phyloP scores from a whole-genome alignment of 2,888 invertebrate species.

The Autographa gamma region DNA sequence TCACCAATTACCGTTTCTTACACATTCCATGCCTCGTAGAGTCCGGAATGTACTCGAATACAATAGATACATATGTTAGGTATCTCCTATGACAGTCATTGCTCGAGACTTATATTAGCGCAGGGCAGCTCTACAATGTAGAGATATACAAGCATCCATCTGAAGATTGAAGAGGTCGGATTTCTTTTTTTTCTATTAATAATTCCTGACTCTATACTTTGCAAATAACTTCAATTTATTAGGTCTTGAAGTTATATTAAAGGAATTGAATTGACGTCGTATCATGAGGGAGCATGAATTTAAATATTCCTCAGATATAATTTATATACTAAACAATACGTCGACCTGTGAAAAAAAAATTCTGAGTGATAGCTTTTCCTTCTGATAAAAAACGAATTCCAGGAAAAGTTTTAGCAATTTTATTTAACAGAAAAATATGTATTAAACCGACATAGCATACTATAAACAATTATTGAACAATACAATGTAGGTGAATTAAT shows the following conservation, averaged over 20 bases:
- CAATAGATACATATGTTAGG: background rate
- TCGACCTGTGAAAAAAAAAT: too few relatives aligned
- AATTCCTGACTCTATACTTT: background rate
- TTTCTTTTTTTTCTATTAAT: slow-evolving; percentile 3
- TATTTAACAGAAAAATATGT: too few relatives aligned
- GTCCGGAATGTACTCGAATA: background rate
- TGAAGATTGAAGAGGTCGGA: background rate
- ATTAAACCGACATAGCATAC: too few relatives aligned
- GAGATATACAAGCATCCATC: background rate
- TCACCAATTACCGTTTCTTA: background rate
- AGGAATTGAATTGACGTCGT: too few relatives aligned
- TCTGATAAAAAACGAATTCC: background rate
- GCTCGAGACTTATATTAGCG: background rate
- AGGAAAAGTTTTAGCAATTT: background rate
- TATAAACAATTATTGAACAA: background rate
- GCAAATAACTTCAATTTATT: background rate
- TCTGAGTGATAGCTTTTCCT: too few relatives aligned
- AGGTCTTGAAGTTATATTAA: background rate
- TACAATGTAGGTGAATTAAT: background rate
- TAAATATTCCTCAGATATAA: too few relatives aligned
- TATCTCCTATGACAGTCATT: background rate
- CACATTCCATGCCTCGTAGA: background rate
- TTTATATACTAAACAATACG: too few relatives aligned
- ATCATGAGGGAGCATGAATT: too few relatives aligned
- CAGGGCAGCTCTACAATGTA: background rate